phyloP scores from a whole-genome alignment of 2,888 invertebrate genomes.

The Neoascia interrupta region DNA sequence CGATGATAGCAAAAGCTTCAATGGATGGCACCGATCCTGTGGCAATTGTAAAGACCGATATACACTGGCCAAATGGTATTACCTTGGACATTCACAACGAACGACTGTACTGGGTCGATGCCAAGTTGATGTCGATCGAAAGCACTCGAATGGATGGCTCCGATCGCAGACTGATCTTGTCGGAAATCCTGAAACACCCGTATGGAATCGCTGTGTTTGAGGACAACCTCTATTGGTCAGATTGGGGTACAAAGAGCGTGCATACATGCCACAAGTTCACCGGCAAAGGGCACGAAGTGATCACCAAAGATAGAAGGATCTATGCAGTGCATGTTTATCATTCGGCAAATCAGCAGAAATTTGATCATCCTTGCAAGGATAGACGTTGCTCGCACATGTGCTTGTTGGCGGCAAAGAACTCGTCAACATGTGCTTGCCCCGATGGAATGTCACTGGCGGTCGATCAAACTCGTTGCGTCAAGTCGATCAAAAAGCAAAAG shows the following conservation, averaged over 20 bases:
- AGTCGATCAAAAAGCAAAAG: conserved; percentile 79
- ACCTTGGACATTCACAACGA: conserved; percentile 89
- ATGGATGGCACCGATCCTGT: conserved; percentile 90
- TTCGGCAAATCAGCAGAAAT: conserved; percentile 82
- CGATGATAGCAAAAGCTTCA: conserved; percentile 87
- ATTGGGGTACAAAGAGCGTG: conserved; percentile 89
- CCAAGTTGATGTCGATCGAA: conserved; percentile 84
- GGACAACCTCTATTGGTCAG: conserved; percentile 93
- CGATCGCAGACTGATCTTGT: conserved; percentile 82
- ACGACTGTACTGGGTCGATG: conserved; percentile 94
- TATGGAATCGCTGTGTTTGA: conserved; percentile 93
- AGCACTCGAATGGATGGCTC: conserved; percentile 84
- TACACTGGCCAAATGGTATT: conserved; percentile 92
- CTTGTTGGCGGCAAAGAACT: conserved; percentile 82
- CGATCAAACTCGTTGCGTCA: conserved; percentile 82
- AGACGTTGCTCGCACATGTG: conserved; percentile 89
- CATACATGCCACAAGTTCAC: conserved; percentile 89
- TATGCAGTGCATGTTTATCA: conserved; percentile 87
- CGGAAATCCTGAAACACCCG: conserved; percentile 87
- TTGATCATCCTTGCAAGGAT: conserved; percentile 83
- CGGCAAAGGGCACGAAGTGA: conserved; percentile 83
- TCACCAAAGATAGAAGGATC: conserved; percentile 81
- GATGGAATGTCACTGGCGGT: conserved; percentile 83
- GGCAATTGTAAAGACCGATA: conserved; percentile 83
- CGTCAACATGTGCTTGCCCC: conserved; percentile 87